Conservation (phyloP, 2,888 invertebrate species). For the Allophyes oxyacanthae region DNA sequence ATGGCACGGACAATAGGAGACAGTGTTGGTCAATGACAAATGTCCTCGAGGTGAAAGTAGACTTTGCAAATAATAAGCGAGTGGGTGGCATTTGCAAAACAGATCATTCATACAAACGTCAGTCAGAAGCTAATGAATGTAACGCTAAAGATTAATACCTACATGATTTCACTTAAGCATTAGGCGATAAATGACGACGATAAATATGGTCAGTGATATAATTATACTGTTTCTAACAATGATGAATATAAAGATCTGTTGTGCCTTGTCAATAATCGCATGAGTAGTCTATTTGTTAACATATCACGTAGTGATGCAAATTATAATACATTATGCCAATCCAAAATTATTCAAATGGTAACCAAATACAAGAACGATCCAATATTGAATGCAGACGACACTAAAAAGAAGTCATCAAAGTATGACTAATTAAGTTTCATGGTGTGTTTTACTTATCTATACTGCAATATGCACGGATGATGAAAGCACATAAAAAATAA, state of each 20-base stretch:
- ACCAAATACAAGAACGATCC: conserved; percentile 33
- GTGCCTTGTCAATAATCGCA: conserved; percentile 21
- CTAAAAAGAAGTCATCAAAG: conserved; percentile 16
- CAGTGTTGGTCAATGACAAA: conserved; percentile 60
- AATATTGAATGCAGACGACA: conserved; percentile 27
- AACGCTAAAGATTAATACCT: conserved; percentile 47
- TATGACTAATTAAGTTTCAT: conserved; percentile 2
- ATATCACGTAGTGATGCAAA: conserved; percentile 50
- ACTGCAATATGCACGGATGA: neutral
- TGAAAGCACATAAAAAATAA: conserved; percentile 4
- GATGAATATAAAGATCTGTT: conserved; percentile 30
- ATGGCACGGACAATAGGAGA: conserved; percentile 45
- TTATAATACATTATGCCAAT: conserved; percentile 38
- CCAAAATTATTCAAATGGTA: conserved; percentile 50
- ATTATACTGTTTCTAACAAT: conserved; percentile 30
- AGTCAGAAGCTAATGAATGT: conserved; percentile 60
- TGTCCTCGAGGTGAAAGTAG: conserved; percentile 71
- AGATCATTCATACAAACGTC: conserved; percentile 70
- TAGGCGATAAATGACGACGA: conserved; percentile 33
- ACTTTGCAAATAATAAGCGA: conserved; percentile 71
- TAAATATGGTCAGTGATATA: conserved; percentile 24
- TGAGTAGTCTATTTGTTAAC: conserved; percentile 36
- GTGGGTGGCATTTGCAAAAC: conserved; percentile 74
- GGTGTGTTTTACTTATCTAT: conserved; percentile 4
- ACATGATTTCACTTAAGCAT: conserved; percentile 52